A percentile compares a stretch with the other conserved stretches of the same genome.
phyloP scores from a whole-genome alignment of 2,113 vertebrate genomes.

The Cryptotis parvus region DNA sequence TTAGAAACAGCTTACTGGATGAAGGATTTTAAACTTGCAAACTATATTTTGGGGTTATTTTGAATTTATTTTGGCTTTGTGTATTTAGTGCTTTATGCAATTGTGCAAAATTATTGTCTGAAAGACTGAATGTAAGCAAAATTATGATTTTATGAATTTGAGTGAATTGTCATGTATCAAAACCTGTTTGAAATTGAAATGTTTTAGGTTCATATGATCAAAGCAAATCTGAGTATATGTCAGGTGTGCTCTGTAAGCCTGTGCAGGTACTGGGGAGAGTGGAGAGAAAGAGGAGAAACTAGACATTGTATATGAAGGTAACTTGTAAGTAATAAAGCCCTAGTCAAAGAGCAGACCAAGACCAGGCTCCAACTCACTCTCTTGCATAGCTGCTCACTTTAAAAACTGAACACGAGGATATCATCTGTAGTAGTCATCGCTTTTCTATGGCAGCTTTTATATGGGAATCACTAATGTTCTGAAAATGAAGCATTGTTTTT shows the following conservation, averaged over 20 bases:
- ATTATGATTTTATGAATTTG: conserved; percentile 42
- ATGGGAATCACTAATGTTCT: conserved; percentile 48
- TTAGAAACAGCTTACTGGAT: background rate
- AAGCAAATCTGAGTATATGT: conserved; percentile 37
- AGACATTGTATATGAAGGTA: background rate
- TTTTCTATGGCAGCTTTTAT: conserved; percentile 11
- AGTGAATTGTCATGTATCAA: conserved; percentile 29
- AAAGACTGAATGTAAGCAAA: conserved; percentile 48
- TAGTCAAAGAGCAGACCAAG: background rate
- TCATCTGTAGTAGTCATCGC: background rate
- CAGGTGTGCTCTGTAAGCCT: conserved; percentile 16
- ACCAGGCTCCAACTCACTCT: background rate
- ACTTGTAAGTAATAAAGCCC: background rate
- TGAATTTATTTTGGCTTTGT: conserved; percentile 48
- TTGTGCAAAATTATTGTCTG: conserved; percentile 15
- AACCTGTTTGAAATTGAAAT: conserved; percentile 60
- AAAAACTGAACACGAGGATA: background rate
- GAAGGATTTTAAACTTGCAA: conserved; percentile 32
- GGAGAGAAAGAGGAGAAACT: background rate
- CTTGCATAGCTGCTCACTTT: conserved; percentile 15
- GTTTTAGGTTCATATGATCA: background rate
- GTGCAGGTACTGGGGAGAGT: background rate
- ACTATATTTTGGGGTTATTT: background rate
- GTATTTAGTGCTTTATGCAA: background rate
- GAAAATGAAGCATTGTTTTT: conserved; percentile 54